Evolutionary conservation across 2,797 vertebrate genomes (phyloP), one percentile per base, ranked within the genome.

Genomic region (Schizothorax lantsangensis): DNA sequence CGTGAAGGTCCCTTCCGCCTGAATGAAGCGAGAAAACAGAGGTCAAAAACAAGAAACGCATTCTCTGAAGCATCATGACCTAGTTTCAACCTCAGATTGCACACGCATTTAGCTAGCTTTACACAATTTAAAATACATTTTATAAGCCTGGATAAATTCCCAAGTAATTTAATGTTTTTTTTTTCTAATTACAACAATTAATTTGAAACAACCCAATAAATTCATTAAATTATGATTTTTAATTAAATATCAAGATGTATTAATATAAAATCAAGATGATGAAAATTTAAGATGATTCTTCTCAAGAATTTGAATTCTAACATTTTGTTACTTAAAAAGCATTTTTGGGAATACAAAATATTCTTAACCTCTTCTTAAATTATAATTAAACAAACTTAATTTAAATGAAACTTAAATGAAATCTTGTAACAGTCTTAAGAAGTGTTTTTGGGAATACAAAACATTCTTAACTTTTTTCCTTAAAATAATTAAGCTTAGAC

Each of bases 1-100:
- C 90, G 95, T 96, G 94, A 97, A 97, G 90, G 93, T 95, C 88
- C 90, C 95, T 92, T 98, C 98, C 89, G 96, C 97, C 98, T 99
- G 93, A 15, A 91, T 12, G 88, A 26, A 81, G 1, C 17, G 8
- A 62, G 9, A 74, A 21, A 69, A 68, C 19, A 19, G 5, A 0
- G 1, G 9, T 66, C 57, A 85, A 36, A 84, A 74, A 23, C 1
- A 30, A 17, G 57, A 36, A 5, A n/a, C 23, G 21, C 54, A 10
- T 23, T 30, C 14, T 45, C 9, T 64, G n/a, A 64, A 64, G 59
- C 12, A 14, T 69, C 33, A 9, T 6, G 73, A 33, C 47, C 12
- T 30, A 1, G 26, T 74, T 52, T 75, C 9, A 75, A 64, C 15
- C 30, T 45, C 4, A 79, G 19, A 79, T 40, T 26, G 33, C 8